Conservation (phyloP, 2,113 vertebrate genomes). For the Sinocyclocheilus rhinocerous region DNA sequence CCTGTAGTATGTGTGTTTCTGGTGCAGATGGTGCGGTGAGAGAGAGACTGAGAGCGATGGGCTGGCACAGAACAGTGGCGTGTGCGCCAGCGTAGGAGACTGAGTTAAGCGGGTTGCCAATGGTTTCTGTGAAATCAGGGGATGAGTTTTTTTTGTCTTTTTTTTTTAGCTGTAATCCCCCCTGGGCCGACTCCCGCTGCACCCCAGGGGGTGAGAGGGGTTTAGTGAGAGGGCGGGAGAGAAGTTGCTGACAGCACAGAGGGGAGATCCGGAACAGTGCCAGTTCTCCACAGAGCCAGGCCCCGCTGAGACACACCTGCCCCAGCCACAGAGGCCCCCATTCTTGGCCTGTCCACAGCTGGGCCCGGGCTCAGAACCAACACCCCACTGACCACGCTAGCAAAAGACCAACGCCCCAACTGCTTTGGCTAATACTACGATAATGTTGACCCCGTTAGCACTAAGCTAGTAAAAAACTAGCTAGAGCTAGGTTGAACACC, state of each 20-base stretch:
- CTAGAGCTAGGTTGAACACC: slow-evolving; percentile 21
- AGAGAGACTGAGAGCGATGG: slow-evolving; percentile 17
- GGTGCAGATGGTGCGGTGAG: slow-evolving; percentile 70
- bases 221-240: slow-evolving; percentile 30
- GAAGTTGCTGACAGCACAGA: slow-evolving; percentile 55
- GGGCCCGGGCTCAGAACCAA: slow-evolving; percentile 35
- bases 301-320: slow-evolving; percentile 58
- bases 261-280: slow-evolving; percentile 55
- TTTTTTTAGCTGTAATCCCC: slow-evolving; percentile 74
- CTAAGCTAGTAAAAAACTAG: slow-evolving; percentile 14
- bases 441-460: neutral
- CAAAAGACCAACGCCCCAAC: slow-evolving; percentile 18
- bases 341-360: slow-evolving; percentile 50
- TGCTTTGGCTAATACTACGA: slow-evolving; percentile 23
- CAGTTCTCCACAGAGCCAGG: slow-evolving; percentile 57
- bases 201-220: slow-evolving; percentile 65
- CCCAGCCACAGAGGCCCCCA: slow-evolving; percentile 55
- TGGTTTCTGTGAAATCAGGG: slow-evolving; percentile 76
- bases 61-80: slow-evolving; percentile 47
- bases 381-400: slow-evolving; percentile 39
- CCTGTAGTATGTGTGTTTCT: slow-evolving; percentile 64
- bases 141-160: slow-evolving; percentile 69
- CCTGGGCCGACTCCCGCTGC: slow-evolving; percentile 74
- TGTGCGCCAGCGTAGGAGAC: slow-evolving; percentile 50
- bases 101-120: slow-evolving; percentile 64